Base-by-base conservation (phyloP, 1,140 invertebrate genomes). In the Propsilocerus akamusi region DNA sequence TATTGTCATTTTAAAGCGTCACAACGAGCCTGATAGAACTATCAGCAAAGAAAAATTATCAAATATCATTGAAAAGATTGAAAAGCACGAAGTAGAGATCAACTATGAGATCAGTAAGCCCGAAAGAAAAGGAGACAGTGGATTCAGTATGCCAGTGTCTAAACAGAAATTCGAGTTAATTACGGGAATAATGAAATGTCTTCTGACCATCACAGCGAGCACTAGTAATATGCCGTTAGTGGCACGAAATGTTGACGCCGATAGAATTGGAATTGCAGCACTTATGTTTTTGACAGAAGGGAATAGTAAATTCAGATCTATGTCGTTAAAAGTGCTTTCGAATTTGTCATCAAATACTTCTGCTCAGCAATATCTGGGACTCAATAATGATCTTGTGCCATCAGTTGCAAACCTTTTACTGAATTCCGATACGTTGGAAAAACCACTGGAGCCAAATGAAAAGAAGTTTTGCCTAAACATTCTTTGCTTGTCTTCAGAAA, bases 281-380 rank as follows among this genome's bases (percentile, higher is more conserved):
- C 59, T 65, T 20, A 57, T 61, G 6, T 64, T 57, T 28, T 62
- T 64, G 47, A 57, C 58, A 0, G 56, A 59, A 23, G 60, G 62
- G 24, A 57, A 63, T 11, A 57, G 56, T 51, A 55, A 60, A 0
- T 61, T 63, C n/a, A 55, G 63, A 0, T 46, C 54, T 0, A 46
- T 53, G 3, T 59, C 57, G 0, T 50, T 65, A 0, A 65, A 62
- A 47, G 65, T 65, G 26, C 46, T 65, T 10, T 63, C 63, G 0
- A 65, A 65, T 52, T 59, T 65, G 5, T 58, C 61, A 47, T 64
- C 60, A 49, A 61, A 62, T 58, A 54, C 55, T 0, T 55, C 50
- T 48, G 56, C 63, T 3, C 61, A 59, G 32, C 59, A 57, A 32
- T 58, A 61, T 53, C 53, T 65, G 3, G 61, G 60, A 37, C 57